Base-by-base conservation (phyloP, 2,113 vertebrate species). In the Sinocyclocheilus anshuiensis region DNA sequence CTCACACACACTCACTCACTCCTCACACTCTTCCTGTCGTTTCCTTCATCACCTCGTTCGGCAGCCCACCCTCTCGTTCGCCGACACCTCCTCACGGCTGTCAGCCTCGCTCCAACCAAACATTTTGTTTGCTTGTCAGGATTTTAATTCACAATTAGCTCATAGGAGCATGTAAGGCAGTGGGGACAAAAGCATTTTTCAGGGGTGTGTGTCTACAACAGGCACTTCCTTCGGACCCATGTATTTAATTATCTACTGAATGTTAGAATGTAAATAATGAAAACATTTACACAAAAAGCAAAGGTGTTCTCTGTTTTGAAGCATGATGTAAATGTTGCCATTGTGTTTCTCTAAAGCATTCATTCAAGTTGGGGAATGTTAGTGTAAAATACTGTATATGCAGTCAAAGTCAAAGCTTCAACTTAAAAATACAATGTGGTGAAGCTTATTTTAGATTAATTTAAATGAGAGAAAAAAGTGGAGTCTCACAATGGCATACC, bases 111-210 rank as follows among this genome's bases (percentile, higher is more conserved):
- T 79, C 77, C 77, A 24, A 88, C 86, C 81, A 86, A 89, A 86
- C 82, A 86, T 84, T 81, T 88, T 83, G 88, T 89, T 89, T 90
- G 88, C 87, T 89, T 87, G 86, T 80, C 87, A 74, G 53, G 81
- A 86, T 90, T 89, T 89, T 86, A 88, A 90, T 89, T 88, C 85
- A 87, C 86, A 89, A 90, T 91, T 89, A 91, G 88, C 81, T 84
- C 84, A 84, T 39, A 75, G 86, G 72, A 63, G 65, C 67, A 89
- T 86, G 81, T 81, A 88, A 87, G 81, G 63, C 84, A 61, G 22
- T 5, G 8, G 61, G 87, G 84, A 90, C 83, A 15, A 86, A 85
- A 87, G 74, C 77, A 78, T 79, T 74, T 86, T 85, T 53, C 12
- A 13, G n/a, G 6, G 18, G 29, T 20, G 33, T 4, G 7, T 33